Evolutionary conservation across 2,797 vertebrate species (phyloP), one percentile per base, ranked within the genome.

Genomic region (Champsocephalus gunnari): DNA sequence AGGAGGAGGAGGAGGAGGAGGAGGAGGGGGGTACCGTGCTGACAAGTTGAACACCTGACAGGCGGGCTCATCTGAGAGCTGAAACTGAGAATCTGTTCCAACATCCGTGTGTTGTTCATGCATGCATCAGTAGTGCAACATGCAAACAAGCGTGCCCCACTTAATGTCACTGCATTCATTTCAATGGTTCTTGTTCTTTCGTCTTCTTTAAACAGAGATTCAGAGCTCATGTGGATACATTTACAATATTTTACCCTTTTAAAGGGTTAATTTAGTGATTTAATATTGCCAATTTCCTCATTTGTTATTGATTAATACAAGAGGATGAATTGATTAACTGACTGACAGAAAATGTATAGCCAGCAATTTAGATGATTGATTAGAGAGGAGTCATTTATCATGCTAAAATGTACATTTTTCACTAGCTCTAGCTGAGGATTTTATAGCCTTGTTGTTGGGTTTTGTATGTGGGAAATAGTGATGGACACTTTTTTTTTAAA

Each of bases 1-100:
- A 24, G 24, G 24, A 24, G 24, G n/a, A 34, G 3, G 28, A 28
- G 17, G 17, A 14, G 8, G n/a, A 12, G 9, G 32, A 21, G 21
- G 21, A 12, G 44, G 6, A 47, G 14, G 17, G 21, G 38, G 9
- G 70, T 28, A 9, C 9, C 24, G 12, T 9, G 48, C 14, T 58
- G 19, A 24, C 32, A 49, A 61, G 50, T 12, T 34, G 34, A 69
- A 64, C 73, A 81, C 19, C 56, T 79, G 55, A 58, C 7, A 13
- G 45, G 34, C 24, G 7, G 3, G 17, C 61, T 54, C 21, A 13
- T 34, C 19, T 50, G 50, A 75, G 19, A 55, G 57, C 5, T 49
- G 69, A 83, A 77, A 77, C 57, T 41, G 54, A 65, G 41, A 45
- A 66, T 63, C 55, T 73, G 45, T 4, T 63, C 57, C 19, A 5